phyloP scores from a whole-genome alignment of 2,113 vertebrate species.

The Ibidorhyncha struthersii region DNA sequence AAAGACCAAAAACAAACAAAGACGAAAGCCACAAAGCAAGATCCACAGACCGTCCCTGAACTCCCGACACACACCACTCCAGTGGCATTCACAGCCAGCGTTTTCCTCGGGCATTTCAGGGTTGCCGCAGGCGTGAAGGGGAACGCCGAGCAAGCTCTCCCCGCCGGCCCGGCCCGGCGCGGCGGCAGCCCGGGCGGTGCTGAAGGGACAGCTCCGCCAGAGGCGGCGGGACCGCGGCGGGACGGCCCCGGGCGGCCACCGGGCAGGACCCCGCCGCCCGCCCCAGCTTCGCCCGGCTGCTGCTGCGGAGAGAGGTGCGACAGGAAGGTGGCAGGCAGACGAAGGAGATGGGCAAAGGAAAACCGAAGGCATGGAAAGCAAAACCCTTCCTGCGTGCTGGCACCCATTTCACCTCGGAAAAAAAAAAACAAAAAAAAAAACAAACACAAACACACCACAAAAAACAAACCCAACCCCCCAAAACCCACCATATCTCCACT shows the following conservation, averaged over 20 bases:
- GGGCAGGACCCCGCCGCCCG: too few relatives aligned
- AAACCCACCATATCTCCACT: too few relatives aligned
- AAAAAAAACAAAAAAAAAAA: background rate
- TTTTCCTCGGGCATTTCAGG: background rate
- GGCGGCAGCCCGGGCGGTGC: background rate
- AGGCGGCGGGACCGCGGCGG: background rate
- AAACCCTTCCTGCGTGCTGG: rapidly evolving
- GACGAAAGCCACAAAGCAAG: rapidly evolving
- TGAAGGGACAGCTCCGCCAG: conserved; percentile 55
- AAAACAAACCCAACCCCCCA: too few relatives aligned
- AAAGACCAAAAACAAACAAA: background rate
- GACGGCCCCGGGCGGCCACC: background rate
- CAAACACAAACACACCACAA: too few relatives aligned
- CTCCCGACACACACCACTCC: rapidly evolving
- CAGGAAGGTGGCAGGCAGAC: background rate
- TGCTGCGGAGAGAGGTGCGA: rapidly evolving
- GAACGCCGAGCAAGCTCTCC: background rate
- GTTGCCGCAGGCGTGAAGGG: background rate
- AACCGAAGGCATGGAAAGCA: background rate
- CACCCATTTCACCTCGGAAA: background rate
- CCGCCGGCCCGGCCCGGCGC: background rate
- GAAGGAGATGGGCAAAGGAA: background rate
- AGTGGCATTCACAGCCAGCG: rapidly evolving
- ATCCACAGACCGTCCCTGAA: rapidly evolving
- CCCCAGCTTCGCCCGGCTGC: background rate